Evolutionary conservation across 1,140 invertebrate genomes (phyloP), one percentile per base, ranked within the genome.

Genomic region (Zaprionus gabonicus): DNA sequence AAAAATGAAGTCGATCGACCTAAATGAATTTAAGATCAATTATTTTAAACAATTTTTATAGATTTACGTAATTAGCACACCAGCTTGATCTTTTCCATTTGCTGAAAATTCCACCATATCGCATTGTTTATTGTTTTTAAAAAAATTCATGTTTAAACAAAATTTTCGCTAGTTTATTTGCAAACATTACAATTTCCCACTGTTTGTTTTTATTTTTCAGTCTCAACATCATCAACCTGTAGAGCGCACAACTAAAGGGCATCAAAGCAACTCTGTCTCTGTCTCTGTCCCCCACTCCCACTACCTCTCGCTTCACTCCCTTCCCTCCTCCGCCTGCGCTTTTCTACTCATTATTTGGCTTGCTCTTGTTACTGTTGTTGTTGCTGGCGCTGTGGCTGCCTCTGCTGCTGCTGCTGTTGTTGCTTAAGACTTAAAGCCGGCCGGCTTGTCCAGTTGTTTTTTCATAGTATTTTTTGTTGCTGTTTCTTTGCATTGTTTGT

Each of bases 391-490:
- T 69, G 71, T 49, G 2, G 28, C 36, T 44, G 17, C 0, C 28
- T 31, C 28, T 51, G 41, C 34, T 25, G 67, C 34, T 27, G 34
- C 9, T 55, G 67, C 34, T 27, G 34, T 3, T 55, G 28, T 3
- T 63, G 38, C 58, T 64, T 41, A 71, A 71, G 62, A 59, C 60
- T 84, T 81, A 69, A 85, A 81, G 82, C 75, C 78, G 65, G 68
- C 73, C 78, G 79, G 71, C 74, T 77, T 73, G 75, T 69, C 59
- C 62, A 65, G 72, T 71, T 87, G 74, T 59, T 75, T 27, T 63
- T 69, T 62, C 34, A 31, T 63, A 6, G 28, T 56, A 4, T 65
- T 56, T 56, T 57, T 56, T 44, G 31, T 66, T 44, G 9, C 25
- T 66, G 56, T 34, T 34, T 38, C 59, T 64, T 59, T 58, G 68